A percentile compares a stretch with the other conserved stretches of the same genome.
phyloP scores from a whole-genome alignment of 2,888 invertebrate species.

The Drosophila barbarae region DNA sequence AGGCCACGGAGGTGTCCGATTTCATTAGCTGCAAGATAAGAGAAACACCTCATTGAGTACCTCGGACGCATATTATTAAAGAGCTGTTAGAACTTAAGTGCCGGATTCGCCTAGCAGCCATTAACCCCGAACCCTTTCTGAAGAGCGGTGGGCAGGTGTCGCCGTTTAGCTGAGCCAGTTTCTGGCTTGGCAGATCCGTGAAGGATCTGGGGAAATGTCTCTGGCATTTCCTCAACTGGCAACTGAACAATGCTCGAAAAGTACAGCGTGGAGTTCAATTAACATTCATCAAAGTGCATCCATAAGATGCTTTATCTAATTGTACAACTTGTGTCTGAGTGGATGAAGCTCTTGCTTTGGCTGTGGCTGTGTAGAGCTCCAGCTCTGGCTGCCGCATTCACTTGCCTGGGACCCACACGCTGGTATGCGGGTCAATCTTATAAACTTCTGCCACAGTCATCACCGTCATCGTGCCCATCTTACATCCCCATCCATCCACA shows the following conservation, averaged over 20 bases:
- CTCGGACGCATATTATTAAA: conserved; percentile 32
- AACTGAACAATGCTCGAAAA: conserved; percentile 52
- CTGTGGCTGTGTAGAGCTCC: background rate
- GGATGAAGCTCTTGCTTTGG: conserved; percentile 15
- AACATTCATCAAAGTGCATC: conserved; percentile 67
- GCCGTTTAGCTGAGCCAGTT: conserved; percentile 25
- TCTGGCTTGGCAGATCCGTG: conserved; percentile 52
- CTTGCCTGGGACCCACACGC: conserved; percentile 51
- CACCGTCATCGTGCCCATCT: conserved; percentile 20
- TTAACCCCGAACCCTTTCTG: conserved; percentile 20
- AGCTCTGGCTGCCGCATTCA: conserved; percentile 14
- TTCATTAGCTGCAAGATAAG: conserved; percentile 67
- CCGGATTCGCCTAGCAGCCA: conserved; percentile 43
- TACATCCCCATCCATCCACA: conserved; percentile 23
- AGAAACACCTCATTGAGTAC: conserved; percentile 33
- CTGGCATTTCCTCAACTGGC: conserved; percentile 43
- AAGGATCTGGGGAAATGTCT: conserved; percentile 51
- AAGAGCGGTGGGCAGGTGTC: conserved; percentile 43
- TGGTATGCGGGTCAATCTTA: conserved; percentile 69
- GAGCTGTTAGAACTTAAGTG: conserved; percentile 32
- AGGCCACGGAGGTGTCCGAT: conserved; percentile 54
- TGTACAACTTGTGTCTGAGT: conserved; percentile 50
- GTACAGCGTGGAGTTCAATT: conserved; percentile 61
- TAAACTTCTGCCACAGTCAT: conserved; percentile 53
- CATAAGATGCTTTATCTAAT: conserved; percentile 62